A percentile compares a stretch with the other conserved stretches of the same genome.
phyloP scores from a whole-genome alignment of 1,140 invertebrate genomes.

The Panagrolaimus sp. region DNA sequence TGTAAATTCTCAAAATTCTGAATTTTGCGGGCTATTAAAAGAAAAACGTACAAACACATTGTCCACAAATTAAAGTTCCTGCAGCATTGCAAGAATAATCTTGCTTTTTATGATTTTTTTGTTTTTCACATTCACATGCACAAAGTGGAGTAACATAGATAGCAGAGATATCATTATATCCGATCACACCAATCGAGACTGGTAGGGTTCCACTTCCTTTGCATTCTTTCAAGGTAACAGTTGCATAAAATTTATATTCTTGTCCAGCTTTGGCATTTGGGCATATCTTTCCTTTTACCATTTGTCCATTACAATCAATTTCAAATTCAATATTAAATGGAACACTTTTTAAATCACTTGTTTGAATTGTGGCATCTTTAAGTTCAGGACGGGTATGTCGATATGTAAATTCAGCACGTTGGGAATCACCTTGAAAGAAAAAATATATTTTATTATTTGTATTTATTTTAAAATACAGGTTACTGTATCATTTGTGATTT shows the following conservation, averaged over 20 bases:
- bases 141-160: conserved; percentile 57
- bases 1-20: no score
- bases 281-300: conserved; percentile 36
- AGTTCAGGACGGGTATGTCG: conserved; percentile 46
- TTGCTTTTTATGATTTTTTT: conserved; percentile 35
- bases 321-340: conserved; percentile 52
- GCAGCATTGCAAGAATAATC: conserved; percentile 34
- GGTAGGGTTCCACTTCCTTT: conserved; percentile 44
- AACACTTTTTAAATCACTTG: conserved; percentile 43
- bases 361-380: conserved; percentile 50
- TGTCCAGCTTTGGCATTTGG: conserved; percentile 45
- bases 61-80: conserved; percentile 53
- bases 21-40: no score
- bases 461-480: background rate
- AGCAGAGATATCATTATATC: conserved; percentile 55
- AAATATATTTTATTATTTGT: background rate
- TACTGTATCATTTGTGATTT: background rate
- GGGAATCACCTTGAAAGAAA: conserved; percentile 47
- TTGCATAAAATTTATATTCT: conserved; percentile 49
- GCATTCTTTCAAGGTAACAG: conserved; percentile 50
- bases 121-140: conserved; percentile 57
- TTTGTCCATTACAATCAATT: conserved; percentile 52
- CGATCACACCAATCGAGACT: conserved; percentile 53
- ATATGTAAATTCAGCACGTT: conserved; percentile 56
- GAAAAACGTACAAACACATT: conserved; percentile 38